These are phyloP conservation scores for Halcyon smyrnensis DNA, from an alignment of 2,797 vertebrate species.

Conservation along the genomic window DNA sequence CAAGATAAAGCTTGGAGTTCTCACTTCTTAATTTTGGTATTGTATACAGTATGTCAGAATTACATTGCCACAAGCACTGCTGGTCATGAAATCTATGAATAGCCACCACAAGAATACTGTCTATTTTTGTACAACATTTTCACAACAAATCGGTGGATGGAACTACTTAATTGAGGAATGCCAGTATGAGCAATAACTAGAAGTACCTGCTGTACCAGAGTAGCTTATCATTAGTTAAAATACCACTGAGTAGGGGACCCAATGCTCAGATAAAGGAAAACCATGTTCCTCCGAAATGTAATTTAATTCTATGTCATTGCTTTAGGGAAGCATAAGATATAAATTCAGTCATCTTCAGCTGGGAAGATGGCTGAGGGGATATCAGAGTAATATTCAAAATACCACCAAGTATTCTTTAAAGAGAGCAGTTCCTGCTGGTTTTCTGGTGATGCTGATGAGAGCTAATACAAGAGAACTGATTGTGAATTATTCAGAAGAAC, in stretches of 20 bases:
- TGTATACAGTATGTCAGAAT: background rate
- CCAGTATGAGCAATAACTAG: background rate
- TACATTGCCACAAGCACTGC: background rate
- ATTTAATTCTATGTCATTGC: background rate
- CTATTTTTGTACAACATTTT: background rate
- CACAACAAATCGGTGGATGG: background rate
- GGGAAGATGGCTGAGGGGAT: background rate
- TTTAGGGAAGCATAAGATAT: background rate
- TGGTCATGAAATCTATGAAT: background rate
- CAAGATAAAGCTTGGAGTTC: background rate
- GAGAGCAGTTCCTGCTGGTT: background rate
- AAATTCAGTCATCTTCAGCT: background rate
- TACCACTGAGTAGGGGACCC: background rate
- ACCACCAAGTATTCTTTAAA: background rate
- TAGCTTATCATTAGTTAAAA: background rate
- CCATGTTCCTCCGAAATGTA: background rate
- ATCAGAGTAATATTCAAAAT: background rate
- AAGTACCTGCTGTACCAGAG: background rate
- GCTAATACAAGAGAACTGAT: background rate
- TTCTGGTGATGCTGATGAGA: background rate
- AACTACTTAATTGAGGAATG: background rate
- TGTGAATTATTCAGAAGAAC: slow-evolving; percentile 2
- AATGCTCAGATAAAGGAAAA: background rate
- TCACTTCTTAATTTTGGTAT: background rate
- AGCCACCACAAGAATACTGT: background rate